Evolutionary conservation across 2,888 invertebrate genomes (phyloP), one percentile per base, ranked within the genome.

Genomic region (Caenorhabditis virilis): DNA sequence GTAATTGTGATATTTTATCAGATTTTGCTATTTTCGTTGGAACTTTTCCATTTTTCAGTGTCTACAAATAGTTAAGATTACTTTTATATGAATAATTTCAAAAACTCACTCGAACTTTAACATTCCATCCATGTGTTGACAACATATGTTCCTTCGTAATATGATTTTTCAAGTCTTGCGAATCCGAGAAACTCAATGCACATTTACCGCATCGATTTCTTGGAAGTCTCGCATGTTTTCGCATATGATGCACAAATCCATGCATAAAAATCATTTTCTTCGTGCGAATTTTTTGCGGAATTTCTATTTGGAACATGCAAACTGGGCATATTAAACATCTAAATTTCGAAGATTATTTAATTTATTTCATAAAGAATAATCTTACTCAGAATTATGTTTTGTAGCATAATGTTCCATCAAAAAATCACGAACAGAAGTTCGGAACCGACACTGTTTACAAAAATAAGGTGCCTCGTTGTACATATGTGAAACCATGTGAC

Each of bases 391-490:
- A 5, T 38, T 27, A 33, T 72, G 72, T 33, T 51, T 60, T 1
- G 56, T 48, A 13, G 55, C 36, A 39, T 54, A 72, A 42, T 72
- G 72, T 16, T 66, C 39, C 36, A 43, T 47, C 13, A 66, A 48
- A 38, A 62, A 54, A 6, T 18, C 9, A 2, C 66, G 38, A 26
- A 69, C 53, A 9, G 65, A 65, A 9, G 68, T 60, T 13, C 66
- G 50, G 25, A 51, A 72, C 16, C 52, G 57, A 56, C 72, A 72
- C n/a, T 61, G 45, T 15, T 33, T 23, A 33, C 72, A 72, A n/a
- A 48, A 13, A 20, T 72, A 72, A 18, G 72, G 72, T 9, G 68
- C 62, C 13, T 72, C 68, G 15, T 52, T 56, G n/a, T 49, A 18
- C 2, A n/a, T 36, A 38, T 71, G 71, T 18, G 6, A 15, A 6